Base-by-base conservation (phyloP, 2,797 vertebrate species). In the Megaceryle alcyon region DNA sequence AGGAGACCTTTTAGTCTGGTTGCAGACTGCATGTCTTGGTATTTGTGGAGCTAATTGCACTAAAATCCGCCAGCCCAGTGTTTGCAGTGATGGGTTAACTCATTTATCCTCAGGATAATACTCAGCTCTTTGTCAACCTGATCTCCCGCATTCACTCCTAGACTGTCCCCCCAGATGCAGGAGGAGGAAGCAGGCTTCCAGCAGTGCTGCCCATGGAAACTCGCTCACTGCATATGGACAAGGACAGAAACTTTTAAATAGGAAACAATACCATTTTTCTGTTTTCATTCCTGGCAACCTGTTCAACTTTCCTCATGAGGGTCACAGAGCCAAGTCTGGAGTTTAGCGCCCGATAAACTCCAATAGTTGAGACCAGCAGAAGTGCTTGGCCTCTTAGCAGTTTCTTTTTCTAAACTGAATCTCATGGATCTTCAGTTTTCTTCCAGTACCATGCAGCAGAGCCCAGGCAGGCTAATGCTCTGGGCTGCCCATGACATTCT, bases 1-100 rank as follows among this genome's bases (percentile, higher is more conserved):
- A 88, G 97, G 96, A 97, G 98, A 98, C 98, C 98, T 98, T 98
- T 98, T 97, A 97, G 98, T 97, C 98, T 96, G 86, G 95, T 96
- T 96, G 96, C 96, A 98, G 98, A 97, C 98, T 95, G 93, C 86
- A 84, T 97, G 97, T 98, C 98, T 98, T 98, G 97, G 97, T 95
- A 97, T 98, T 98, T 97, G 96, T 53, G 96, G 97, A 98, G 97
- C 97, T 98, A 98, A 98, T 98, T 97, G 96, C 96, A 95, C 96
- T 92, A 81, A 97, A 98, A 96, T 92, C 96, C 46, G 61, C 96
- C 93, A 48, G 82, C 61, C 71, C 95, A 92, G 97, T 97, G 91
- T 92, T 96, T 93, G 96, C 88, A 82, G 93, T 29, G 96, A 95
- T 96, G 96, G 96, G 95, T 93, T 97, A 84, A 92, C 93, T 94